Conservation (phyloP, 2,113 vertebrate genomes). For the Xenus cinereus region DNA sequence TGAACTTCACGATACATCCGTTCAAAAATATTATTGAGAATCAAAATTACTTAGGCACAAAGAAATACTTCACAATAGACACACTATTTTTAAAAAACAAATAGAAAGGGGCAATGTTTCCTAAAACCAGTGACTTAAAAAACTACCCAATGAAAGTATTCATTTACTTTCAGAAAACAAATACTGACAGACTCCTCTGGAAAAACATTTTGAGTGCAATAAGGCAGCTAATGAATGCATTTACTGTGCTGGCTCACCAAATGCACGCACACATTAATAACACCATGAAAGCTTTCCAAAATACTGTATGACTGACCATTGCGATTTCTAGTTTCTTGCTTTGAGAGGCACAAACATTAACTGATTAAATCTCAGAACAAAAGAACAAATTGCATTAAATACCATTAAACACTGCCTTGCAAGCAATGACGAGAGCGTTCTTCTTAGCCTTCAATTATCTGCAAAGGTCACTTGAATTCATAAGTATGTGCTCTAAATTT, state of each 20-base stretch:
- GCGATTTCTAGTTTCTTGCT: not conserved
- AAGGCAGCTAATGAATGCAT: not conserved
- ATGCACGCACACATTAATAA: not conserved
- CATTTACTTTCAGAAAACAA: not conserved
- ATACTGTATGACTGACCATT: not conserved
- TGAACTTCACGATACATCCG: not conserved
- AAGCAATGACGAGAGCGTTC: conserved; percentile 18
- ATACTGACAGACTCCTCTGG: not conserved
- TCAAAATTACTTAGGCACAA: not conserved
- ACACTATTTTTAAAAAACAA: not conserved
- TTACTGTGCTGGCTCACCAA: not conserved
- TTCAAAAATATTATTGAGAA: not conserved
- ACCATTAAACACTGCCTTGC: not conserved
- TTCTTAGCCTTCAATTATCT: conserved; percentile 42
- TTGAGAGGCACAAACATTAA: conserved; percentile 30
- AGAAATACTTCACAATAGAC: not conserved
- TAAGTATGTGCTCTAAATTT: conserved; percentile 54
- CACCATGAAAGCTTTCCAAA: not conserved
- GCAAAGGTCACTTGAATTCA: conserved; percentile 65
- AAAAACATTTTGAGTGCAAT: not conserved
- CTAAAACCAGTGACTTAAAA: not conserved
- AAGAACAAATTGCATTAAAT: not conserved
- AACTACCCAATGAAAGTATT: not conserved
- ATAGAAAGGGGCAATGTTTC: not conserved
- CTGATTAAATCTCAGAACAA: not conserved